Conservation (phyloP, 2,797 vertebrate genomes). For the Alosa sapidissima region DNA sequence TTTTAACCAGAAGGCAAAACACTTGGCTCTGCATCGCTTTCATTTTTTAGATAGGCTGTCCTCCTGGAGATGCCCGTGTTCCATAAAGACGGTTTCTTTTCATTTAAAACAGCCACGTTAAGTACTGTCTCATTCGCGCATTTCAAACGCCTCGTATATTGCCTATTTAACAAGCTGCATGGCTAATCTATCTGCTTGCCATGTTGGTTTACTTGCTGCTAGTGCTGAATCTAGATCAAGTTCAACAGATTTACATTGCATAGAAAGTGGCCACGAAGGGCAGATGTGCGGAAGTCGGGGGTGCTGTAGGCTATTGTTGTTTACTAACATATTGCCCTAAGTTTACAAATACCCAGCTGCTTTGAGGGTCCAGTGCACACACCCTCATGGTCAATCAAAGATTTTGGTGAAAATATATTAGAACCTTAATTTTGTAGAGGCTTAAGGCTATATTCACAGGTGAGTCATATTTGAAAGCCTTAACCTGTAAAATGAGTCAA, state of each 20-base stretch:
- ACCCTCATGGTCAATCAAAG: neutral
- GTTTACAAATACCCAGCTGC: constrained; percentile 20
- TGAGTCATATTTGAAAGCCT: neutral
- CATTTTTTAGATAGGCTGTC: neutral
- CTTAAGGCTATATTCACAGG: neutral
- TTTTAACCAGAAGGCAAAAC: neutral
- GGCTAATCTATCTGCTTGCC: neutral
- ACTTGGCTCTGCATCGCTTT: constrained; percentile 10
- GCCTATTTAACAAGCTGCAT: neutral
- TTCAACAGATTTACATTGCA: constrained; percentile 3
- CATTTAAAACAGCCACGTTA: neutral
- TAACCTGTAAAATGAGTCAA: neutral
- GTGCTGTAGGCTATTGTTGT: constrained; percentile 18
- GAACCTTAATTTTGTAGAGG: neutral
- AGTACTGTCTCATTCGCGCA: neutral
- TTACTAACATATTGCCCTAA: constrained; percentile 21
- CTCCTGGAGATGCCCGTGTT: constrained; percentile 7
- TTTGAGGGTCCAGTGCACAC: neutral
- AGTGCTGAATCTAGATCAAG: neutral
- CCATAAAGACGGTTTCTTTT: neutral
- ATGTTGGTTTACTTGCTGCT: neutral
- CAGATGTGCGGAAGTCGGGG: constrained; percentile 19
- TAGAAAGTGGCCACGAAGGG: constrained; percentile 2
- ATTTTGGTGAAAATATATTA: neutral
- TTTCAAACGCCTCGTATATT: neutral